A percentile compares a stretch with the other conserved stretches of the same genome.
These are phyloP conservation scores for Thaumatotibia leucotreta DNA, from an alignment of 1,140 invertebrate species.

Conservation along the genomic window DNA sequence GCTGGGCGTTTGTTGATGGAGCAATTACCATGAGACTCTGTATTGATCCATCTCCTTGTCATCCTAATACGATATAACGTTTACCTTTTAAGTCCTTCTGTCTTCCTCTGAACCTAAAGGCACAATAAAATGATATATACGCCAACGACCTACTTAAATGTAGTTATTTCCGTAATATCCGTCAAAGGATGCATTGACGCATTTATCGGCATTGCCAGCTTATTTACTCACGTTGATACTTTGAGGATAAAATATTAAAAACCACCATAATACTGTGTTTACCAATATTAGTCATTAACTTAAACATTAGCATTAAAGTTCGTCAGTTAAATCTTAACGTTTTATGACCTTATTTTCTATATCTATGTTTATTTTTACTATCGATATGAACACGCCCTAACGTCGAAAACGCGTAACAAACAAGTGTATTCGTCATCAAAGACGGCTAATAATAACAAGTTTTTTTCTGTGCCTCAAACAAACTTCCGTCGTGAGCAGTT, in stretches of 20 bases:
- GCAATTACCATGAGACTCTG: too few species aligned
- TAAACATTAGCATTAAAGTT: neutral
- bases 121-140: neutral
- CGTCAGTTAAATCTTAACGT: neutral
- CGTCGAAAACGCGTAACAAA: neutral
- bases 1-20: too few species aligned
- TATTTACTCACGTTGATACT: neutral
- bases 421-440: constrained; percentile 9
- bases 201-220: neutral
- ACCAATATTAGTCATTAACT: neutral
- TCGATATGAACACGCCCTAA: neutral
- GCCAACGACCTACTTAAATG: neutral
- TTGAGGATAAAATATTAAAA: neutral
- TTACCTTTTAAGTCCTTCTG: too few species aligned
- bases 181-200: neutral
- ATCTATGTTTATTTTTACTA: neutral
- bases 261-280: neutral
- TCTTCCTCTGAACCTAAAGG: too few species aligned
- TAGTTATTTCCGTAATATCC: neutral
- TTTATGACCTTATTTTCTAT: neutral
- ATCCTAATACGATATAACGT: too few species aligned
- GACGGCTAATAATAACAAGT: neutral
- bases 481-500: constrained; percentile 3
- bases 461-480: constrained; percentile 1
- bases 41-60: too few species aligned